These are phyloP conservation scores for Homalodisca vitripennis DNA, from an alignment of 1,140 invertebrate species.

Conservation along the genomic window DNA sequence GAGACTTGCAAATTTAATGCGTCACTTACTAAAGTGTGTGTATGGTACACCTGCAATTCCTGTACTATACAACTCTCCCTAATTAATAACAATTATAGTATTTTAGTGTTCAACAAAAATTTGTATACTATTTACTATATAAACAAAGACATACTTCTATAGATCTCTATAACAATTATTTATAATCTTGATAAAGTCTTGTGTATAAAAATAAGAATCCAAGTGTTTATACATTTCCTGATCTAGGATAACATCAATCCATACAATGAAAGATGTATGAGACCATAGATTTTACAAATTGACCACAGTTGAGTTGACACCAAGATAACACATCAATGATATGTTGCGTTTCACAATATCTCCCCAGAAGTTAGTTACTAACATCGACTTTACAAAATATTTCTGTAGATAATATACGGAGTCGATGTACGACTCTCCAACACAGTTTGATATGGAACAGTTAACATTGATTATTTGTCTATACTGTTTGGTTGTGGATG, in stretches of 20 bases:
- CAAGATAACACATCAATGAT: neutral
- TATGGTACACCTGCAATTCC: neutral
- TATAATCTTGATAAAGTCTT: constrained; percentile 21
- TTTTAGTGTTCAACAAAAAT: constrained; percentile 10
- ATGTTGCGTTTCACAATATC: constrained; percentile 6
- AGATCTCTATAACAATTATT: constrained; percentile 13
- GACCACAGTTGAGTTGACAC: constrained; percentile 24
- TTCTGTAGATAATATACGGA: no score
- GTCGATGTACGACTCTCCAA: no score
- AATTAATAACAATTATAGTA: constrained; percentile 3
- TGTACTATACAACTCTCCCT: neutral
- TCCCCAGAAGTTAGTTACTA: constrained; percentile 8
- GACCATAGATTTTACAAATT: constrained; percentile 24
- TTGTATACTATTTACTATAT: neutral
- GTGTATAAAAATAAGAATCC: constrained; percentile 25
- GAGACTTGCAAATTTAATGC: no score
- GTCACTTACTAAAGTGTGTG: no score
- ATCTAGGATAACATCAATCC: constrained; percentile 22
- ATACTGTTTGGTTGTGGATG: no score
- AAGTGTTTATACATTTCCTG: constrained; percentile 22
- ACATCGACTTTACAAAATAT: constrained; percentile 16
- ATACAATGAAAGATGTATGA: constrained; percentile 13
- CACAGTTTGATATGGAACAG: no score
- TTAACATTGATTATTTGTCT: no score
- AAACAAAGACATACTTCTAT: constrained; percentile 18